Evolutionary conservation across 1,140 invertebrate species (phyloP).

Genomic region (Pogonognathellus flavescens): DNA sequence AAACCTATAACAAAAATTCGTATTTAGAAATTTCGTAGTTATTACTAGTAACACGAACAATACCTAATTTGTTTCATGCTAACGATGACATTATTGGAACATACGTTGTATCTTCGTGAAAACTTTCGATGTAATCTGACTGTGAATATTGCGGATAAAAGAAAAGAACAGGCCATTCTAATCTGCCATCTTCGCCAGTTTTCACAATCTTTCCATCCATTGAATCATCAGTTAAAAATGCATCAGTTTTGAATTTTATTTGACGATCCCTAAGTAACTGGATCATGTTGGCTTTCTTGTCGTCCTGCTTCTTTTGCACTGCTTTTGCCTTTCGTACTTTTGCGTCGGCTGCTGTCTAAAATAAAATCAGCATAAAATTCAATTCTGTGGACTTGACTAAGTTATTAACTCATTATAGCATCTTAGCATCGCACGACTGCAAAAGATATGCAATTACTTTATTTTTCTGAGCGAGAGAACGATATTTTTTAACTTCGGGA

Average conservation of each 20-base stretch:
- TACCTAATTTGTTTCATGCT: no score
- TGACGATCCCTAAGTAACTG: conserved; percentile 43
- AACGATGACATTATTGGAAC: conserved; percentile 68
- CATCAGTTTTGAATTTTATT: conserved; percentile 48
- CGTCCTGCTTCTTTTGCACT: neutral
- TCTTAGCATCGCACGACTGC: no score
- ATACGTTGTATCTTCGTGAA: conserved; percentile 81
- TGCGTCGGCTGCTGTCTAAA: conserved; percentile 26
- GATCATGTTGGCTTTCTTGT: conserved; percentile 42
- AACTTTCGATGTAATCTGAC: conserved; percentile 68
- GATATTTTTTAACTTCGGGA: conserved; percentile 37
- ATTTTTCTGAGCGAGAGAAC: neutral
- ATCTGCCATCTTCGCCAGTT: conserved; percentile 24
- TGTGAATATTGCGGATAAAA: conserved; percentile 63
- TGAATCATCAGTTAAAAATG: conserved; percentile 50
- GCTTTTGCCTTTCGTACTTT: conserved; percentile 1
- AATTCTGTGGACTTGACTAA: neutral
- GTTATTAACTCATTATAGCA: no score
- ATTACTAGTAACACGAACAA: no score
- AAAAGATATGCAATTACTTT: neutral
- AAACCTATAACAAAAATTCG: conserved; percentile 74
- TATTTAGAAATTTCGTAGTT: conserved; percentile 69
- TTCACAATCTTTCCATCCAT: conserved; percentile 49
- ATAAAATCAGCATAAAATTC: conserved; percentile 37
- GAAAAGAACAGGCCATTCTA: conserved; percentile 62